These are phyloP conservation scores for Anas platyrhynchos DNA, from an alignment of 2,113 vertebrate genomes.

Conservation along the genomic window DNA sequence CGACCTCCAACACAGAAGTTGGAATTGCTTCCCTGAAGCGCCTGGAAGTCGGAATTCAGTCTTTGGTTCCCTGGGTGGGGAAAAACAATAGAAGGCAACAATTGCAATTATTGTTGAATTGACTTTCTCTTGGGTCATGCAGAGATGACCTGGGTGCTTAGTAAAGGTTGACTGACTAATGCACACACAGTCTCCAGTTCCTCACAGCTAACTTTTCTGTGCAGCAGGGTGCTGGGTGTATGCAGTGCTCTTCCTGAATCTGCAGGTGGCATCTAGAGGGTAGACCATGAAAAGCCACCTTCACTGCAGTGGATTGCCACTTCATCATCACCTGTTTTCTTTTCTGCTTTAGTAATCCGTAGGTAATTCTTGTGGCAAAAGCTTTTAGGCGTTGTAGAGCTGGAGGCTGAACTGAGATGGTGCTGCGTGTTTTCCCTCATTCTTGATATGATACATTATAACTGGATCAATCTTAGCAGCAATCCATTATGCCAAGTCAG, in stretches of 20 bases:
- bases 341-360: not conserved
- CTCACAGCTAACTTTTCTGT: not conserved
- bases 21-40: not conserved
- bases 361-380: not conserved
- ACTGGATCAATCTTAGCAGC: not conserved
- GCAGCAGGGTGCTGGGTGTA: not conserved
- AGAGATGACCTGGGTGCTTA: not conserved
- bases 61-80: not conserved
- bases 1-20: not conserved
- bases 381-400: not conserved
- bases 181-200: not conserved
- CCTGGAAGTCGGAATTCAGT: not conserved
- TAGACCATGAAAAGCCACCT: not conserved
- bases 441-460: not conserved
- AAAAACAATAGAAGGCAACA: not conserved
- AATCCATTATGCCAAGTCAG: not conserved
- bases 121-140: not conserved
- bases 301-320: not conserved
- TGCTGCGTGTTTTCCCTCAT: not conserved
- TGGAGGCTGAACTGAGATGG: not conserved
- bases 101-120: not conserved
- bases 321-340: not conserved
- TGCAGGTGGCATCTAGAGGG: not conserved
- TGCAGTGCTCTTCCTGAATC: not conserved
- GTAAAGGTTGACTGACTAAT: not conserved